Evolutionary conservation across 2,888 invertebrate genomes (phyloP).

Genomic region (Lepeophtheirus nordmannii): DNA sequence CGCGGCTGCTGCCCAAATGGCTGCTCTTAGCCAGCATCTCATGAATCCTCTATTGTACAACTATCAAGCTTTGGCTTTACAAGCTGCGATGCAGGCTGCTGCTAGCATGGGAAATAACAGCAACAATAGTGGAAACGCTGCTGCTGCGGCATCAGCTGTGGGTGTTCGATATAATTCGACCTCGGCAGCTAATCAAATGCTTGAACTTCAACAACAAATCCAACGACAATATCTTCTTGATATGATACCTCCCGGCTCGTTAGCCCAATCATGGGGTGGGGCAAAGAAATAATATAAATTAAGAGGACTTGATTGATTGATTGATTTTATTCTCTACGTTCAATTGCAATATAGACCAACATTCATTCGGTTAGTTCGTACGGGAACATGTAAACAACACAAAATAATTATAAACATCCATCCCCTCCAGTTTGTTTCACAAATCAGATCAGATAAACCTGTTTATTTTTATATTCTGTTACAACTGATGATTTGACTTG

Average conservation of each 20-base stretch:
- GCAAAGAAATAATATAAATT: neutral
- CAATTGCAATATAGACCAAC: too few species aligned
- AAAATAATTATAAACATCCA: neutral
- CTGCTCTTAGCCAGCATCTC: constrained; percentile 26
- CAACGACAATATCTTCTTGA: constrained; percentile 90
- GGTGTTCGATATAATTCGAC: neutral
- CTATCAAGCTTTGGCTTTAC: constrained; percentile 54
- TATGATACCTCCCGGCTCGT: constrained; percentile 56
- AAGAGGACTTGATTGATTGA: too few species aligned
- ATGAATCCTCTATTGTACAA: constrained; percentile 58
- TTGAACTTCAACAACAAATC: constrained; percentile 57
- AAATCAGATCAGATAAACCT: neutral
- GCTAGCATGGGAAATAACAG: constrained; percentile 31
- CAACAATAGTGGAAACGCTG: constrained; percentile 29
- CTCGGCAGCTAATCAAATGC: constrained; percentile 41
- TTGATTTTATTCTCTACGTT: too few species aligned
- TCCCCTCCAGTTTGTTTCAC: constrained; percentile 2
- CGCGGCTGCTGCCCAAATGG: constrained; percentile 35
- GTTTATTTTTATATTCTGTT: constrained; percentile 5
- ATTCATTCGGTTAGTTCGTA: too few species aligned
- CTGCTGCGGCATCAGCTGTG: neutral
- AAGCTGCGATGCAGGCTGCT: constrained; percentile 33
- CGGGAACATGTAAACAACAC: neutral
- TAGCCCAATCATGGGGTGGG: constrained; percentile 27
- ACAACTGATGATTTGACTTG: constrained; percentile 1